These are phyloP conservation scores for Macrobrachium nipponense DNA, from an alignment of 1,140 invertebrate genomes.

Conservation along the genomic window DNA sequence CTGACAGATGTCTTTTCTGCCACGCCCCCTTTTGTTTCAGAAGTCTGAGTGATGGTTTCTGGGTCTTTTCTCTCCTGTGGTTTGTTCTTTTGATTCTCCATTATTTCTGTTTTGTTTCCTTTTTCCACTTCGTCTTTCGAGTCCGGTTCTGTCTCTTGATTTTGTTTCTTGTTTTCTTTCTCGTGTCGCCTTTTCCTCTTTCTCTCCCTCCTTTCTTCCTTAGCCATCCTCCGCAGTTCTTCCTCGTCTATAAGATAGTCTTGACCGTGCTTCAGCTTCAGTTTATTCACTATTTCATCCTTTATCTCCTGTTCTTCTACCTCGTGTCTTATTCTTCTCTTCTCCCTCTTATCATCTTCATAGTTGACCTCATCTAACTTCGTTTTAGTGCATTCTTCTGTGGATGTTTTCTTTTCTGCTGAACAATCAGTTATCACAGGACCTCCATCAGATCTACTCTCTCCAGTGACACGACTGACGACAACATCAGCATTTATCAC, in stretches of 20 bases:
- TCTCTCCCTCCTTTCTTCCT: not conserved
- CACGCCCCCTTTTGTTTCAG: too few relatives aligned
- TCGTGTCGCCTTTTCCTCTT: too few relatives aligned
- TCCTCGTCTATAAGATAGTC: not conserved
- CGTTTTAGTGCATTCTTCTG: not conserved
- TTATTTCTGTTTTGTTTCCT: too few relatives aligned
- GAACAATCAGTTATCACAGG: too few relatives aligned
- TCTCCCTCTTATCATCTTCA: not conserved
- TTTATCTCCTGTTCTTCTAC: not conserved
- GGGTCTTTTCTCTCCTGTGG: not conserved
- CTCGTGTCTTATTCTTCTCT: not conserved
- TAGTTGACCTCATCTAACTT: not conserved
- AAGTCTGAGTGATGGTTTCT: too few relatives aligned
- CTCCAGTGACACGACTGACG: too few relatives aligned
- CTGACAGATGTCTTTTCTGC: too few relatives aligned
- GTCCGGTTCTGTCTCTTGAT: not conserved
- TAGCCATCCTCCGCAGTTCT: not conserved
- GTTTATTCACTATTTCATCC: not conserved
- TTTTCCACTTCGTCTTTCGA: too few relatives aligned
- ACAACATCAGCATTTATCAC: too few relatives aligned
- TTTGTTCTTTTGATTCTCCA: too few relatives aligned
- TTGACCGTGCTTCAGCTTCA: not conserved
- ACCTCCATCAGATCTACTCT: too few relatives aligned
- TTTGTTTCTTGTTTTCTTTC: not conserved
- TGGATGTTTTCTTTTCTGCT: too few relatives aligned